These are phyloP conservation scores for Cryptoblepharus egeriae DNA, from an alignment of 2,797 vertebrate species.

Conservation along the genomic window DNA sequence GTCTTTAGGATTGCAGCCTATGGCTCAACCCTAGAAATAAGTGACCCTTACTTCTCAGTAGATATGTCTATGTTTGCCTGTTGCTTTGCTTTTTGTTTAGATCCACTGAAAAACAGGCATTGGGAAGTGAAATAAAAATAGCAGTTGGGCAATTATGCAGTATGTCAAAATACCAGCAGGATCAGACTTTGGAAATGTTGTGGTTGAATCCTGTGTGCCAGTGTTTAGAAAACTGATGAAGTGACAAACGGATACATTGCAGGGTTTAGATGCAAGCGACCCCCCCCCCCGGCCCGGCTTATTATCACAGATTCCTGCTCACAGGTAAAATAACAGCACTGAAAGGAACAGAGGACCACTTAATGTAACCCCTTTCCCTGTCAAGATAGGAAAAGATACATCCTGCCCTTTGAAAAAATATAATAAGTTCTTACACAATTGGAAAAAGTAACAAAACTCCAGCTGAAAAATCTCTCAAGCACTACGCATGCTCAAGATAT, in stretches of 20 bases:
- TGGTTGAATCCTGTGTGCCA: background rate
- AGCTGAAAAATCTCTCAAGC: fast-evolving
- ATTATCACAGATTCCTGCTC: background rate
- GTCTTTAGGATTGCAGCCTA: too few species aligned
- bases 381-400: background rate
- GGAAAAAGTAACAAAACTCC: fast-evolving
- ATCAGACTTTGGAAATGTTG: background rate
- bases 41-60: too few species aligned
- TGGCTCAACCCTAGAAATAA: too few species aligned
- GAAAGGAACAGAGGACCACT: background rate
- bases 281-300: too few species aligned
- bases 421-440: too few species aligned
- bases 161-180: background rate
- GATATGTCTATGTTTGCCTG: too few species aligned
- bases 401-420: background rate
- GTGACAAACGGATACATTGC: background rate
- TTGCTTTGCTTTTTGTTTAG: background rate
- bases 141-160: background rate
- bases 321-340: background rate
- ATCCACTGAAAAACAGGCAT: background rate
- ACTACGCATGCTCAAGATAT: fast-evolving
- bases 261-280: background rate
- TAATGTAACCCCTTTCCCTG: background rate
- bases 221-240: background rate
- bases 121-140: background rate